Percentiles rank a stretch among this genome's conserved stretches.
These are phyloP conservation scores for Petrophora chlorosata DNA, from an alignment of 2,888 invertebrate genomes.

Conservation along the genomic window DNA sequence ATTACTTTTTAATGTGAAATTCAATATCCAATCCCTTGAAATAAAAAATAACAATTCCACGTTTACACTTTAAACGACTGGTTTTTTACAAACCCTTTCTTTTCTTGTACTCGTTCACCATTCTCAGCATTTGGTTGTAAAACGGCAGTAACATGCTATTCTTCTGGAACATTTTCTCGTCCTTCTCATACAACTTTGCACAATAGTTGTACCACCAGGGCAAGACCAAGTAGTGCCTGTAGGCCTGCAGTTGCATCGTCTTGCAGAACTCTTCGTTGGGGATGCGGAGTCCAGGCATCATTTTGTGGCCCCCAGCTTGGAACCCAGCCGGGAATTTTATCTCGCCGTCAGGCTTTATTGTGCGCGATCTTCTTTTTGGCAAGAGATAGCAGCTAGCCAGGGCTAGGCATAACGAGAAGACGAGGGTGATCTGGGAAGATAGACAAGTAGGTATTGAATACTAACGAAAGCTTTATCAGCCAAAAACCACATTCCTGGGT, in stretches of 20 bases:
- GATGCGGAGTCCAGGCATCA: slow-evolving; percentile 34
- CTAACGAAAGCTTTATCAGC: no score
- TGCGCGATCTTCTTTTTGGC: not conserved
- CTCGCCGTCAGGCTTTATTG: no score
- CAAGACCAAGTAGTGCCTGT: slow-evolving; percentile 41
- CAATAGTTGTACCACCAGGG: slow-evolving; percentile 67
- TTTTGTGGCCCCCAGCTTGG: slow-evolving; percentile 15
- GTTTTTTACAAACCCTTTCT: slow-evolving; percentile 3
- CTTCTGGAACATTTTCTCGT: slow-evolving; percentile 3
- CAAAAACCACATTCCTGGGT: no score
- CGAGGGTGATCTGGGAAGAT: slow-evolving; percentile 5
- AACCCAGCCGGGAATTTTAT: not conserved
- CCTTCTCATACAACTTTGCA: slow-evolving; percentile 39
- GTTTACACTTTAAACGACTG: not conserved
- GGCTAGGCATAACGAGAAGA: slow-evolving; percentile 6
- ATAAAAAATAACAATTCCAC: not conserved
- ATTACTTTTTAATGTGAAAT: no score
- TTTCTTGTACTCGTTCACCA: slow-evolving; percentile 38
- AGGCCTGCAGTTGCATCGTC: slow-evolving; percentile 37
- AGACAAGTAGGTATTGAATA: no score
- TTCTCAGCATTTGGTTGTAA: slow-evolving; percentile 38
- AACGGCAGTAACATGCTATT: slow-evolving; percentile 24
- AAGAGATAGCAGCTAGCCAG: not conserved
- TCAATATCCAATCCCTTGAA: no score
- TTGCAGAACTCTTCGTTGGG: slow-evolving; percentile 52